Conservation (phyloP, 2,113 vertebrate species). For the Pollachius pollachius region DNA sequence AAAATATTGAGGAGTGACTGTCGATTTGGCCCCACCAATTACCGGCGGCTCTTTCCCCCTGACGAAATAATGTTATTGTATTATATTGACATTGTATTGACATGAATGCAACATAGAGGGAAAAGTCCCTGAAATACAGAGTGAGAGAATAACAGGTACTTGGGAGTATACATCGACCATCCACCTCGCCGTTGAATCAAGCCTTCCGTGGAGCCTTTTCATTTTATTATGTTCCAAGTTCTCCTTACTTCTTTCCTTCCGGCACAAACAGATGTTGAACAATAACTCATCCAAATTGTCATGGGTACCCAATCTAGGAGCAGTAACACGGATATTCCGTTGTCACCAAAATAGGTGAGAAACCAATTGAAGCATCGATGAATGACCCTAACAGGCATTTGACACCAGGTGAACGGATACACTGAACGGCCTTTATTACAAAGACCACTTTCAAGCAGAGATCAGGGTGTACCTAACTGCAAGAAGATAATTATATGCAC, state of each 20-base stretch:
- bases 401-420: too few relatives aligned
- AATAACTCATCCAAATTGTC: not conserved
- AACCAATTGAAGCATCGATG: too few relatives aligned
- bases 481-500: too few relatives aligned
- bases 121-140: not conserved
- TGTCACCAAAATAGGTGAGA: too few relatives aligned
- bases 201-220: conserved; percentile 10
- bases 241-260: not conserved
- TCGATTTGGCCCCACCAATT: conserved; percentile 52
- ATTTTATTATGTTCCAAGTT: too few relatives aligned
- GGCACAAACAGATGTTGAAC: conserved; percentile 21
- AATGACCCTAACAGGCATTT: too few relatives aligned
- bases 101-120: not conserved
- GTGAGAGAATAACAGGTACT: conserved; percentile 15
- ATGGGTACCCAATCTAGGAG: too few relatives aligned
- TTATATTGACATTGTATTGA: conserved; percentile 7
- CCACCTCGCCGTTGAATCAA: conserved; percentile 19
- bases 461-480: too few relatives aligned
- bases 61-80: not conserved
- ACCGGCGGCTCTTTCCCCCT: conserved; percentile 20
- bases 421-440: too few relatives aligned
- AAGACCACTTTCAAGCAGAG: too few relatives aligned
- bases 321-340: too few relatives aligned
- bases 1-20: conserved; percentile 41
- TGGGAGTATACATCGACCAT: conserved; percentile 15